These are phyloP conservation scores for Promerops cafer DNA, from an alignment of 2,113 vertebrate species.

Conservation along the genomic window DNA sequence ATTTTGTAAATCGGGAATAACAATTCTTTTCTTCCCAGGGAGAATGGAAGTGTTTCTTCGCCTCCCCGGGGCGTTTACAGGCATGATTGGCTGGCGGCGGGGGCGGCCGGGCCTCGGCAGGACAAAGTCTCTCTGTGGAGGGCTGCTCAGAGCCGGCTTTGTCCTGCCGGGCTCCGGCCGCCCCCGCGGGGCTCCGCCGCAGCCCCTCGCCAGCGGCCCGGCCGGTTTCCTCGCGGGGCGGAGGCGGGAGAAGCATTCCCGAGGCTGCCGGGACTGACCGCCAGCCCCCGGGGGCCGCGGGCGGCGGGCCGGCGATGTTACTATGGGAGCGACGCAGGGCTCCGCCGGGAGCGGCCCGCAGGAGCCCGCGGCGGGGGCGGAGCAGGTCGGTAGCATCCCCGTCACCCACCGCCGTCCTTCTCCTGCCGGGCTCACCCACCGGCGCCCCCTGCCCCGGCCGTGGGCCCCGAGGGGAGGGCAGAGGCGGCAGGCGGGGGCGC, in stretches of 20 bases:
- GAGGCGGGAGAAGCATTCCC: not conserved
- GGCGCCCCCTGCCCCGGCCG: too few species aligned
- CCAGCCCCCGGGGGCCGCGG: not conserved
- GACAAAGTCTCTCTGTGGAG: constrained; percentile 38
- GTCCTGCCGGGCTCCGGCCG: not conserved
- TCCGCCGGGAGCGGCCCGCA: constrained; percentile 22
- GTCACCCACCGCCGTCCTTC: not conserved
- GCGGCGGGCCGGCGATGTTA: not conserved
- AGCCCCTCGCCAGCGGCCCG: not conserved
- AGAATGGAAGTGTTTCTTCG: constrained; percentile 12
- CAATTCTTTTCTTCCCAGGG: constrained; percentile 23
- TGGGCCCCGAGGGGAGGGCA: not conserved
- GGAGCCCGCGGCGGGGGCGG: not conserved
- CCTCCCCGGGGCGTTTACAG: not conserved
- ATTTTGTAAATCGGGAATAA: constrained; percentile 8
- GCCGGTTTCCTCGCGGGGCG: not conserved
- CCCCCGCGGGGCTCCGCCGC: not conserved
- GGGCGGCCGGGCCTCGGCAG: not conserved
- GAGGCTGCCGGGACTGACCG: not conserved
- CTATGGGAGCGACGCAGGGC: constrained; percentile 55
- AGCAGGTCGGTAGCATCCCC: constrained; percentile 24
- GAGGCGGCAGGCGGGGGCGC: not conserved
- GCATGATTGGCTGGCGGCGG: constrained; percentile 15
- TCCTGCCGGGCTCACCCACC: not conserved
- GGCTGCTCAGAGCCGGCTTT: constrained; percentile 12